These are phyloP conservation scores for Taphrorychus bicolor DNA, from an alignment of 2,888 invertebrate genomes.

Conservation along the genomic window DNA sequence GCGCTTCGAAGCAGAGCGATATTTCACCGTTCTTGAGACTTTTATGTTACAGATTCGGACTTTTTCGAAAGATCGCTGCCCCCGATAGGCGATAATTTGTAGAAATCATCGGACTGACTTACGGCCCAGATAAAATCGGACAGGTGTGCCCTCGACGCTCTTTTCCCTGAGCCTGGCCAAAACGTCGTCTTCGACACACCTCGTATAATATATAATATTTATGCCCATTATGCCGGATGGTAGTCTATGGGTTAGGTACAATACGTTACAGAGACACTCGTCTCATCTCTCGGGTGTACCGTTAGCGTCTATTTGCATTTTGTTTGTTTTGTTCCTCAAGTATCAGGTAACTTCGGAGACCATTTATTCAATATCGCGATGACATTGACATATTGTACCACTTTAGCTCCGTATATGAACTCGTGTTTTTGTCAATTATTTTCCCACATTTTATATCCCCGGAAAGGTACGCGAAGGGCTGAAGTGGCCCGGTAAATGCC, in stretches of 20 bases:
- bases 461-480: neutral
- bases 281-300: slow-evolving; percentile 14
- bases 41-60: slow-evolving; percentile 6
- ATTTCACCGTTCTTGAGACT: neutral
- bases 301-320: slow-evolving; percentile 46
- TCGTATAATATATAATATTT: neutral
- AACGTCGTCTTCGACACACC: neutral
- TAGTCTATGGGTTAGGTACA: neutral
- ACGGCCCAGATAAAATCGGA: slow-evolving; percentile 1
- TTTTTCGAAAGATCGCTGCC: neutral
- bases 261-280: neutral
- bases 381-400: slow-evolving; percentile 46
- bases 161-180: no score
- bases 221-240: neutral
- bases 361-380: slow-evolving; percentile 46
- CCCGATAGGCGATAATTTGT: slow-evolving; percentile 4
- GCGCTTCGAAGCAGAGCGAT: neutral
- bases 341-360: slow-evolving; percentile 47
- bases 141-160: neutral
- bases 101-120: slow-evolving; percentile 3
- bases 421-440: slow-evolving; percentile 29
- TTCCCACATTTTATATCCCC: slow-evolving; percentile 33
- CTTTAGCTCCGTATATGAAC: slow-evolving; percentile 24
- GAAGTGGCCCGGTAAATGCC: neutral
- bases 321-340: slow-evolving; percentile 45